These are phyloP conservation scores for Ormyrus nitidulus DNA, from an alignment of 2,888 invertebrate genomes.

Conservation along the genomic window DNA sequence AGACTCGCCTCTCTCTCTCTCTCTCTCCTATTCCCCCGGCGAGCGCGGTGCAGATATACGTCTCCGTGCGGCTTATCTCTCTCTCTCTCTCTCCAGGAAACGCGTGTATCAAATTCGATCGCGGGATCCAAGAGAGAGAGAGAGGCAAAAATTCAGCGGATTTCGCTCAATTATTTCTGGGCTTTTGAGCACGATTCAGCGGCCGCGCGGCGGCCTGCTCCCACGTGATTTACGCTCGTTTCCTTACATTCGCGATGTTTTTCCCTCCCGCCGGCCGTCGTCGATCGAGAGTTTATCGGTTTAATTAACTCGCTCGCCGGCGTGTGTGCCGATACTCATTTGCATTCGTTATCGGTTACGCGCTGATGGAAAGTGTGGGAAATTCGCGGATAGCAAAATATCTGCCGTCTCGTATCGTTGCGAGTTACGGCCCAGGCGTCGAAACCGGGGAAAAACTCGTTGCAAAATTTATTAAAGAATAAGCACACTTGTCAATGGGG, in stretches of 20 bases:
- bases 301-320: constrained; percentile 11
- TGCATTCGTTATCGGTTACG: constrained; percentile 32
- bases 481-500: too few relatives aligned
- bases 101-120: constrained; percentile 42
- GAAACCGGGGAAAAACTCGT: background rate
- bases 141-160: background rate
- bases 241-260: background rate
- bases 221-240: constrained; percentile 1
- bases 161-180: constrained; percentile 14
- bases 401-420: background rate
- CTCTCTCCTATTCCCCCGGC: background rate
- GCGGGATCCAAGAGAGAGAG: background rate
- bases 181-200: background rate
- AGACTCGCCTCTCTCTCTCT: background rate
- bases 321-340: constrained; percentile 15
- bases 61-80: constrained; percentile 27
- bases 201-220: too few relatives aligned
- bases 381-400: constrained; percentile 16
- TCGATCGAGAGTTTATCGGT: constrained; percentile 17
- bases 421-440: background rate
- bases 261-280: background rate
- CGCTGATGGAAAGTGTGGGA: constrained; percentile 33
- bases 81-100: constrained; percentile 27
- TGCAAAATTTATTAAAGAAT: too few relatives aligned
- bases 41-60: too few relatives aligned